Evolutionary conservation across 2,797 vertebrate species (phyloP).

Genomic region (Parauchenoglanis ngamensis): DNA sequence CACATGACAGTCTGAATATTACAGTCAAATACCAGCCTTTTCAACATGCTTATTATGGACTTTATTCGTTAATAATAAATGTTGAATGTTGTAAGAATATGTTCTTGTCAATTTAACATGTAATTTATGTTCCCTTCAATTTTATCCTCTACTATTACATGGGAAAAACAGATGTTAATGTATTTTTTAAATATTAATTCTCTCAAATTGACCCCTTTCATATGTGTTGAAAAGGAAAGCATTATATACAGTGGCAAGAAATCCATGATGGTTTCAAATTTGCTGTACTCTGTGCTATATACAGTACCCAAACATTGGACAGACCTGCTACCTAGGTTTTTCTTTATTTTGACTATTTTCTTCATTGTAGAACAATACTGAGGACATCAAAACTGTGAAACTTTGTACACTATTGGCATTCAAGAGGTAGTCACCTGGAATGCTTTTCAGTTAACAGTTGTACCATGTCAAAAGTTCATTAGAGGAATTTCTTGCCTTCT

Average conservation of each 20-base stretch:
- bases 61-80: not conserved
- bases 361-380: too few species aligned
- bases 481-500: too few species aligned
- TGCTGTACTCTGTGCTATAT: not conserved
- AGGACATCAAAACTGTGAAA: too few species aligned
- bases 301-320: too few species aligned
- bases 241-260: not conserved
- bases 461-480: too few species aligned
- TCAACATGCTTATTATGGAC: not conserved
- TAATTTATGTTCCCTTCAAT: not conserved
- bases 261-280: not conserved
- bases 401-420: too few species aligned
- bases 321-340: too few species aligned
- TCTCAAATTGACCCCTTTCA: not conserved
- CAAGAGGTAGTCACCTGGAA: too few species aligned
- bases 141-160: not conserved
- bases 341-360: too few species aligned
- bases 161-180: not conserved
- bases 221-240: not conserved
- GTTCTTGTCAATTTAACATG: not conserved
- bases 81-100: too few species aligned
- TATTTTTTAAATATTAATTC: not conserved
- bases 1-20: too few species aligned
- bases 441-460: too few species aligned
- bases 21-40: not conserved